A percentile compares a stretch with the other conserved stretches of the same genome.
Conservation (phyloP, 2,888 invertebrate genomes). For the Drosophila prostipennis region DNA sequence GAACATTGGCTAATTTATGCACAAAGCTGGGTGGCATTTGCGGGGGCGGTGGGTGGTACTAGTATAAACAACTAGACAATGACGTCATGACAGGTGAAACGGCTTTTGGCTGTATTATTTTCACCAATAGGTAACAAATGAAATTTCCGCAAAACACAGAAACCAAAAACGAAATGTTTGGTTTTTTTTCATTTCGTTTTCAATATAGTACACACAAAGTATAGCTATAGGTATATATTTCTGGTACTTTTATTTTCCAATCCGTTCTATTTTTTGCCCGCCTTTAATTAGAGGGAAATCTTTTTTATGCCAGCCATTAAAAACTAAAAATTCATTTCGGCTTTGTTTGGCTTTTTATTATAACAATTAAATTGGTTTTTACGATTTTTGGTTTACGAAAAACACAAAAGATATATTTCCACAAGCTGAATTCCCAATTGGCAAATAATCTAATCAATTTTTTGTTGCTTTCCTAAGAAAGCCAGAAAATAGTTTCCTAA, state of each 20-base stretch:
- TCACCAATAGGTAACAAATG: conserved; percentile 13
- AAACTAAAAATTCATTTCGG: conserved; percentile 21
- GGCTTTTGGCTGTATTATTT: conserved; percentile 15
- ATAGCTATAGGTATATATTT: no score
- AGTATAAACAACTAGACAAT: conserved; percentile 24
- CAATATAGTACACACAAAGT: neutral
- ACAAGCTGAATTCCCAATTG: neutral
- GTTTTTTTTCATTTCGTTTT: conserved; percentile 1
- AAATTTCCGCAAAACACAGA: conserved; percentile 26
- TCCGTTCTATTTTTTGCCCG: conserved; percentile 15
- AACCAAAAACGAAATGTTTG: conserved; percentile 17
- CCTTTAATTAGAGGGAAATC: conserved; percentile 23
- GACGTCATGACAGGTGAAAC: conserved; percentile 25
- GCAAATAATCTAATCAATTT: neutral
- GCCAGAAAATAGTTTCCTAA: neutral
- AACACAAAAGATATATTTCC: neutral
- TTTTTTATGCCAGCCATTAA: conserved; percentile 23
- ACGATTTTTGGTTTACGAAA: conserved; percentile 23
- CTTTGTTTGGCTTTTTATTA: conserved; percentile 16
- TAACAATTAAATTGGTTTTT: conserved; percentile 37
- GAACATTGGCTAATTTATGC: conserved; percentile 30
- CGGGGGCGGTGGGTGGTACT: neutral
- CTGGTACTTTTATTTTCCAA: neutral
- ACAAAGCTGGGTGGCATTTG: neutral
- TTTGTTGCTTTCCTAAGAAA: neutral